Base-by-base conservation (phyloP, 2,888 invertebrate species). In the Ectemnius continuus region DNA sequence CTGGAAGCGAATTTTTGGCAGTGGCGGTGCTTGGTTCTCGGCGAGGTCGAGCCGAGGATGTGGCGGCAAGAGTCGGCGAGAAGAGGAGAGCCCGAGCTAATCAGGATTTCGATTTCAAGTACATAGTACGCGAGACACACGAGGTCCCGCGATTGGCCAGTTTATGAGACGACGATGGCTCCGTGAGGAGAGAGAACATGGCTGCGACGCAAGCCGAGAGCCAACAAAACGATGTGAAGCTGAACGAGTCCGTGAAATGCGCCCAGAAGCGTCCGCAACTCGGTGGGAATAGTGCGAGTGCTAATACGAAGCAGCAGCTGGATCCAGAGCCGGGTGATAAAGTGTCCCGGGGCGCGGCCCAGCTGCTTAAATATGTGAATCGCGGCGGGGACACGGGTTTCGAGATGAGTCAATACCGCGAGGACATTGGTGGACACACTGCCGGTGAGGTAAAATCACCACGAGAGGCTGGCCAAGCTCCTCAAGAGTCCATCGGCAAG, bases 141-240 rank as follows among this genome's bases (percentile, higher is more conserved):
- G 86, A 85, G 84, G 84, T 82, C 75, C 85, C 85, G 85, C 85
- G 84, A 88, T 88, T 88, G 88, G 88, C 86, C 84, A 86, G 84
- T 85, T 85, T 84, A 85, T 78, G 85, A 84, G 80, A 85, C 85
- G 85, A 84, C 84, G 86, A 87, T 88, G 86, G 87, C 86, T 86
- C 86, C 88, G 86, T 88, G 88, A 88, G 87, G 87, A 86, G 84
- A 82, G 79, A 87, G 88, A 95, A 95, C 94, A 95, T 95, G 95
- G 95, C 95, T 94, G 95, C 95, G 93, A 95, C 95, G 94, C 95
- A 95, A 94, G 94, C 95, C 92, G 95, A 95, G 94, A 94, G 94
- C 93, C 95, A 95, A 92, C 94, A 94, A 93, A 95, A 94, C 93
- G 95, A 95, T 93, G 90, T 90, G 85, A 89, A 90, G 85, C 84